Evolutionary conservation across 2,888 invertebrate genomes (phyloP), one percentile per base, ranked within the genome.

Genomic region (Lycia hirtaria): DNA sequence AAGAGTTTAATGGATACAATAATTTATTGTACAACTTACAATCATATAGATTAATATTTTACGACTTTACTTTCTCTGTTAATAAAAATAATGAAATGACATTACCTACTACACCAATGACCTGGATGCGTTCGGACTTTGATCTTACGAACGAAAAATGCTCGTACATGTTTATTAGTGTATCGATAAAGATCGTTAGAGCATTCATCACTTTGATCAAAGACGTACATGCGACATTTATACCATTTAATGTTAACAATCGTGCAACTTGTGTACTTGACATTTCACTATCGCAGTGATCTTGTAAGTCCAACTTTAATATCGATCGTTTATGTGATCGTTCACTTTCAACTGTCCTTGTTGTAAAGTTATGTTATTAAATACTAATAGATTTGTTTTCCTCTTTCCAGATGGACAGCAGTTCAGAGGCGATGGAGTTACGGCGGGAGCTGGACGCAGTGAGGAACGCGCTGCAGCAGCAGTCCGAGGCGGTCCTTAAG

Each of bases 381-480:
- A 20, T 50, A 20, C 40, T 60, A 38, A 60, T 51, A 52, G 35
- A 22, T 38, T 47, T 66, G 28, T 81, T 73, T 78, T 70, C 71
- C 69, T 76, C 53, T 65, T 94, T 94, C 32, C 93, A 95, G 95
- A 94, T 94, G 93, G 94, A 94, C 81, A 93, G 93, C 81, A 94
- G 95, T 68, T 91, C 92, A 55, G 92, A 94, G 72, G 92, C 94
- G 64, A 88, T 92, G 79, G 91, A 93, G 73, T 78, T 94, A 67
- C 86, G 93, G 67, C 89, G 93, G 60, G 95, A 96, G 87, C 84
- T 96, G 71, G 94, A 94, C 72, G 93, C 94, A 51, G 95, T 95
- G 12, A 94, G 94, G 67, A 94, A 93, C 66, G 94, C 95, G 52
- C 86, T 95, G 64, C 94, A 94, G 69, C 91, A 94, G 61, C 94